Conservation (phyloP, 2,888 invertebrate genomes). For the Ceraclea dissimilis region DNA sequence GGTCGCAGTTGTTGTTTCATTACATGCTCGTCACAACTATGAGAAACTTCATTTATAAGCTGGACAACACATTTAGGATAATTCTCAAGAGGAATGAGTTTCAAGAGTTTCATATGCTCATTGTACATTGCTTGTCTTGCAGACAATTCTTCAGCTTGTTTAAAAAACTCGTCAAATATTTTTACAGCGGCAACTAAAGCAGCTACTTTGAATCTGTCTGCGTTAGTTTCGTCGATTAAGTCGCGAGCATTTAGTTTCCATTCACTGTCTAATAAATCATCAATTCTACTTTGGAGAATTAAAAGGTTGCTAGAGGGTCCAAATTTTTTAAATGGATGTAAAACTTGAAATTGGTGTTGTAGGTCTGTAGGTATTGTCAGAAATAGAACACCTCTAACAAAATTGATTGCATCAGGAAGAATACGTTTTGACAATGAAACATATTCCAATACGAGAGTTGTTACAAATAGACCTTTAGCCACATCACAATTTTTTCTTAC, state of each 20-base stretch:
- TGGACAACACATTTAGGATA: constrained; percentile 54
- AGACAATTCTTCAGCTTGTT: constrained; percentile 42
- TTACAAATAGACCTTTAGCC: constrained; percentile 69
- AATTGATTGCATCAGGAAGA: constrained; percentile 74
- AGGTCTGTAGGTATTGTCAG: constrained; percentile 58
- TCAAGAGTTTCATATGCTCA: constrained; percentile 48
- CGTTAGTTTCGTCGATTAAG: constrained; percentile 45
- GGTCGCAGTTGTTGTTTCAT: constrained; percentile 51
- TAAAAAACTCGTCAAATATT: constrained; percentile 53
- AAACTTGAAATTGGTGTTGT: constrained; percentile 52
- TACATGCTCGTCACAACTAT: constrained; percentile 44
- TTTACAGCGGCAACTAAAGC: constrained; percentile 48
- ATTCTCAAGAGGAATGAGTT: constrained; percentile 48
- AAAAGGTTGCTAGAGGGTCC: constrained; percentile 49
- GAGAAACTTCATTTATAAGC: constrained; percentile 37
- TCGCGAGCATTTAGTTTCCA: constrained; percentile 50
- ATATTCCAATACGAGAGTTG: constrained; percentile 70
- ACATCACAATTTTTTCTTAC: constrained; percentile 60
- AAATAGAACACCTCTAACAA: constrained; percentile 67
- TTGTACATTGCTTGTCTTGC: constrained; percentile 45
- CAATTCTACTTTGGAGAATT: constrained; percentile 45
- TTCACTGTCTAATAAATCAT: constrained; percentile 26
- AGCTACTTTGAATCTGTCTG: constrained; percentile 59
- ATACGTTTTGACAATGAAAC: constrained; percentile 71
- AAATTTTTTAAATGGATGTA: constrained; percentile 60